phyloP scores from a whole-genome alignment of 2,888 invertebrate species.

The Coecobrya sp. region DNA sequence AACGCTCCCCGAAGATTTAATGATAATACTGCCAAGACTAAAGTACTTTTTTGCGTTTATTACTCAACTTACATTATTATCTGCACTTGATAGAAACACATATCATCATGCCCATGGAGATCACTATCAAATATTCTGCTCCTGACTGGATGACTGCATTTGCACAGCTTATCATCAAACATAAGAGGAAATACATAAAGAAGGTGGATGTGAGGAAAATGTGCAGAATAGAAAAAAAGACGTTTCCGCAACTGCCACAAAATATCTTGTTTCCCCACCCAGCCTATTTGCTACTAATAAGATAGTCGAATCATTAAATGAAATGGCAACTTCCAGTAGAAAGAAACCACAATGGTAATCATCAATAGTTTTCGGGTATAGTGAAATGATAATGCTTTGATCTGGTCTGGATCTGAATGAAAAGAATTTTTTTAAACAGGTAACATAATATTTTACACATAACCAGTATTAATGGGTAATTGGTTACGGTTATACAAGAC shows the following conservation, averaged over 20 bases:
- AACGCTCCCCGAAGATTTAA: slow-evolving; percentile 9
- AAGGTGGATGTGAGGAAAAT: not conserved
- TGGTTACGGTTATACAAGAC: too few species aligned
- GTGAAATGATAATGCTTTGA: too few species aligned
- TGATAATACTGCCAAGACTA: slow-evolving; percentile 67
- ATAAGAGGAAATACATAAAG: not conserved
- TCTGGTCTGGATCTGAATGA: too few species aligned
- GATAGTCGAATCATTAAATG: not conserved
- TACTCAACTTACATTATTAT: slow-evolving; percentile 60
- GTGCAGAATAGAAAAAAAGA: slow-evolving; percentile 29
- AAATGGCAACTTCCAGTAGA: not conserved
- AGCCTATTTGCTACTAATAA: not conserved
- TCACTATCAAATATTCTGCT: not conserved
- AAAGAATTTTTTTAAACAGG: too few species aligned
- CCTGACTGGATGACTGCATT: slow-evolving; percentile 74
- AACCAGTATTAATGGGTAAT: too few species aligned
- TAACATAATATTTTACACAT: too few species aligned
- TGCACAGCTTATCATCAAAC: slow-evolving; percentile 61
- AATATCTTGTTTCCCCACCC: not conserved
- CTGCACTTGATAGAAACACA: not conserved
- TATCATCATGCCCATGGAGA: not conserved
- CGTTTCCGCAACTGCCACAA: slow-evolving; percentile 45
- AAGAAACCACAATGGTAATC: not conserved
- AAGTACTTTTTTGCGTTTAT: slow-evolving; percentile 78
- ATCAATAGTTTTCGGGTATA: too few species aligned